Evolutionary conservation across 2,797 vertebrate genomes (phyloP).

Genomic region (Neosilurus hyrtlii): DNA sequence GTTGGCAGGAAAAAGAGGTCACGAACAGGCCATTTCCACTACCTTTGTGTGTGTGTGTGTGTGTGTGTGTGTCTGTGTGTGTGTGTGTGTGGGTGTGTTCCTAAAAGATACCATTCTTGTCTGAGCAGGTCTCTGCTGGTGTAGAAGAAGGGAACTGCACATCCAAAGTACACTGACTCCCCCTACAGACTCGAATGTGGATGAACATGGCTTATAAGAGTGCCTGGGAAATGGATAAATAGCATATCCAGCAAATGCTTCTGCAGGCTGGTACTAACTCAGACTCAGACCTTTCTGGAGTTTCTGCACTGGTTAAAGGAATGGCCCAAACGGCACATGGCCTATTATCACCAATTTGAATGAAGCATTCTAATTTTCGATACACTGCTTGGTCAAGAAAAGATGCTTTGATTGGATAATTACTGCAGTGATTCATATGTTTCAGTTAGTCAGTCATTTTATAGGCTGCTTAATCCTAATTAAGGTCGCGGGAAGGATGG

Average conservation of each 20-base stretch:
- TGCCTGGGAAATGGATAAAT: background rate
- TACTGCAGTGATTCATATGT: no score
- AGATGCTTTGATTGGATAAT: no score
- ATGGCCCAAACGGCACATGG: background rate
- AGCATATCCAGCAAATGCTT: background rate
- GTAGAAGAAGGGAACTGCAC: background rate
- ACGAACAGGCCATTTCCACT: conserved; percentile 38
- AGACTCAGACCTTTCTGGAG: background rate
- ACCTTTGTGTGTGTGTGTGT: conserved; percentile 3
- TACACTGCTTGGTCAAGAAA: no score
- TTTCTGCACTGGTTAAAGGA: background rate
- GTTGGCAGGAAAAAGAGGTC: conserved; percentile 38
- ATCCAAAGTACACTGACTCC: conserved; percentile 27
- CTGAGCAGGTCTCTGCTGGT: background rate
- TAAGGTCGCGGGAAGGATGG: no score
- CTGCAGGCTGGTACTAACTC: background rate
- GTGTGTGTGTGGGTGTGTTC: background rate
- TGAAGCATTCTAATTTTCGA: background rate
- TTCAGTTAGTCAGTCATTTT: no score
- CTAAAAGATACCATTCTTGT: conserved; percentile 27
- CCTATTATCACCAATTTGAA: background rate
- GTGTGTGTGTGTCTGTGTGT: no score
- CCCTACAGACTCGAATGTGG: conserved; percentile 26
- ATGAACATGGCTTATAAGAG: background rate
- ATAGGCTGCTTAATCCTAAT: no score